These are phyloP conservation scores for Apocheima hispidaria DNA, from an alignment of 2,888 invertebrate genomes.

Conservation along the genomic window DNA sequence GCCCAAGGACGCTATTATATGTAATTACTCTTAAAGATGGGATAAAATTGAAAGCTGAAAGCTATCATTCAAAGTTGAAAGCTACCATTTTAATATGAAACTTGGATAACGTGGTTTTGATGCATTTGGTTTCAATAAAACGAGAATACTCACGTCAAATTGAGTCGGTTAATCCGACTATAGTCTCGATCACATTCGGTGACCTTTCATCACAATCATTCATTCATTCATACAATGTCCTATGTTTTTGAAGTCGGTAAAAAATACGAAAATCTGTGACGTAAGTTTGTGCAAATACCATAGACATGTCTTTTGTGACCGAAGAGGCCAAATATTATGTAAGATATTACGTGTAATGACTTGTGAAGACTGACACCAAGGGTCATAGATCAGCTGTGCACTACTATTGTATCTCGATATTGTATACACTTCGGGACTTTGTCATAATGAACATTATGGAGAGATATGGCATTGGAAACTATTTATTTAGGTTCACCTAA, in stretches of 20 bases:
- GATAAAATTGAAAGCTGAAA: constrained; percentile 14
- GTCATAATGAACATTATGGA: background rate
- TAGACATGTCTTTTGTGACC: background rate
- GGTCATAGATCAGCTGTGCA: constrained; percentile 18
- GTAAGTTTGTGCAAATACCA: background rate
- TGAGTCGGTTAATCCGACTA: no score
- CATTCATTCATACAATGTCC: no score
- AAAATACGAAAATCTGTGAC: background rate
- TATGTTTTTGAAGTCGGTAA: background rate
- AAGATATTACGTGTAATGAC: constrained; percentile 18
- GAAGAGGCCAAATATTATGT: constrained; percentile 14
- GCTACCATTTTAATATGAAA: background rate
- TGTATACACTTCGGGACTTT: constrained; percentile 1
- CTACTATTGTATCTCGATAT: background rate
- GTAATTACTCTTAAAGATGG: constrained; percentile 21
- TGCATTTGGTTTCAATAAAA: no score
- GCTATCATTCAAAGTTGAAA: background rate
- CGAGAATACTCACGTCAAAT: no score
- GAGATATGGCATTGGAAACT: no score
- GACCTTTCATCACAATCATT: no score
- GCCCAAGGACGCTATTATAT: constrained; percentile 35
- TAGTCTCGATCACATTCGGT: no score
- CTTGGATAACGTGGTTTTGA: no score
- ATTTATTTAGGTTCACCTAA: no score
- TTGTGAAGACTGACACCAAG: constrained; percentile 15